These are phyloP conservation scores for Sycophila texana DNA, from an alignment of 2,888 invertebrate species.

Conservation along the genomic window DNA sequence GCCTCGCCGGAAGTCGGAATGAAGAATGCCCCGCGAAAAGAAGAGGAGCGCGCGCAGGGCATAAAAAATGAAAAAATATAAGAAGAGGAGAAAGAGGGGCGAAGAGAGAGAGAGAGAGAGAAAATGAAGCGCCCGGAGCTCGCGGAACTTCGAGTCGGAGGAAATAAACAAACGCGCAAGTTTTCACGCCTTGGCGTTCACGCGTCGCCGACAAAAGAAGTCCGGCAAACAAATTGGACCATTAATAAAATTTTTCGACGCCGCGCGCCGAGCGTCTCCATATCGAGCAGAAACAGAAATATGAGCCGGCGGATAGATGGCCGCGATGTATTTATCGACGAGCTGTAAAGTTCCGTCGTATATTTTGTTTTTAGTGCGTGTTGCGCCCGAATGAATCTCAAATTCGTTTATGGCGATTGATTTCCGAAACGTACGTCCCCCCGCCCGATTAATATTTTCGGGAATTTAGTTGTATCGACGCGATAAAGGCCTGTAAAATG, in stretches of 20 bases:
- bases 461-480: too few relatives aligned
- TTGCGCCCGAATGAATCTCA: background rate
- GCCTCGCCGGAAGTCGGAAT: background rate
- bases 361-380: constrained; percentile 36
- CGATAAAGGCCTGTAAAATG: too few relatives aligned
- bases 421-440: constrained; percentile 1
- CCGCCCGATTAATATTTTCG: too few relatives aligned
- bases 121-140: too few relatives aligned
- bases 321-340: constrained; percentile 28
- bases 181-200: constrained; percentile 9
- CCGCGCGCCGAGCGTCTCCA: constrained; percentile 28
- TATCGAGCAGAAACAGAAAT: constrained; percentile 42
- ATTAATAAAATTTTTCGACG: constrained; percentile 57
- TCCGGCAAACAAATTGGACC: constrained; percentile 50
- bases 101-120: background rate
- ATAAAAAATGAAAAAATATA: background rate
- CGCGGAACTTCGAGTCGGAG: too few relatives aligned
- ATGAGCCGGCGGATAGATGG: constrained; percentile 40
- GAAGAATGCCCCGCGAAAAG: constrained; percentile 33
- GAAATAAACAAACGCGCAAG: constrained; percentile 14
- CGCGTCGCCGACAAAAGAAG: constrained; percentile 37
- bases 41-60: background rate
- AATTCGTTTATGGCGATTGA: constrained; percentile 15
- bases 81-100: background rate
- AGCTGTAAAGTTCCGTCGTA: constrained; percentile 39